Evolutionary conservation across 2,113 vertebrate species (phyloP), one percentile per base, ranked within the genome.

Genomic region (Colistium nudipinnis): DNA sequence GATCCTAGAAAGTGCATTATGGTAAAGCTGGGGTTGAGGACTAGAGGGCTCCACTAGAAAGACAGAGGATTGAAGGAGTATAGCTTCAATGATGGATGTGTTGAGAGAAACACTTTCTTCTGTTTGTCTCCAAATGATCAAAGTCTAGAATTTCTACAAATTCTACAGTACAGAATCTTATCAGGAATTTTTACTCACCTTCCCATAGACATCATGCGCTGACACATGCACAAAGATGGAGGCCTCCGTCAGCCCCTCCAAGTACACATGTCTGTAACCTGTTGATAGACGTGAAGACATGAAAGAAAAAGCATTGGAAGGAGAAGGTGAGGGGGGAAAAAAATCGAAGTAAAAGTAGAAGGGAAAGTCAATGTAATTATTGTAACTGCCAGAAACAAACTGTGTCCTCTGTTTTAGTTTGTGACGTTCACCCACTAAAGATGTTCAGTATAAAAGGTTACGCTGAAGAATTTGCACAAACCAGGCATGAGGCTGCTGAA

Each of bases 1-100:
- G 97, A 94, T 93, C 97, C 96, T 94, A 98, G 95, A 95, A 98
- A 96, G 94, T 98, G 97, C 94, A 98, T 95, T 90, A 99, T 98
- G 90, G 96, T 98, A 90, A 96, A 98, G 95, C 96, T 98, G 94
- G 98, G 96, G 85, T 98, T 99, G 95, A 98, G 95, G 91, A 99
- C 95, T 96, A 99, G 94, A 89, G 97, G 97, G 74, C 96, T 98
- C 96, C 96, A 99, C 96, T 99, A 96, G 86, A 97, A 95, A 90
- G 88, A 90, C 94, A 93, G 89, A 91, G 87, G 73, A 62, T 82
- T 72, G 48, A 78, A 70, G 63, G 62, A 71, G 63, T 69, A 84
- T 62, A 91, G 82, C 91, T 56, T 91, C 41, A 82, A 57, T 70
- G 20, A 62, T 7, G 60, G 51, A 41, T 52, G 56, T 56, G 47